Percentiles rank a stretch among this genome's conserved stretches.
These are phyloP conservation scores for Alligator mississippiensis DNA, from an alignment of 2,113 vertebrate species.

Conservation along the genomic window DNA sequence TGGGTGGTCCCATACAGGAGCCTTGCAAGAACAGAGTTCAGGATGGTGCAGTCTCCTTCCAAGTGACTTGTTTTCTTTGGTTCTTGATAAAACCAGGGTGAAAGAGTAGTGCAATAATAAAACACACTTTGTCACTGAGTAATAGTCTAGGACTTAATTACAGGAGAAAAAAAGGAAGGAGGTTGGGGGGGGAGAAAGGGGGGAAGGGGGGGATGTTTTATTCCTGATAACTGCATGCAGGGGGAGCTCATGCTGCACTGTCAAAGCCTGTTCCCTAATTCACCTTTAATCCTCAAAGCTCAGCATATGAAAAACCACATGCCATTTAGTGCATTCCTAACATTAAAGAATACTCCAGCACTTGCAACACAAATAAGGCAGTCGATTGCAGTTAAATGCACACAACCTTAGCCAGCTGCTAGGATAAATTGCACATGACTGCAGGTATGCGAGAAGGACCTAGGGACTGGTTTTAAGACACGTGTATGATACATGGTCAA, in stretches of 20 bases:
- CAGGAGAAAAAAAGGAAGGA: accelerated
- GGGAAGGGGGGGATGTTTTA: too few species aligned
- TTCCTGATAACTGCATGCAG: slow-evolving; percentile 22
- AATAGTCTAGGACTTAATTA: accelerated
- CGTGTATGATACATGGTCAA: accelerated
- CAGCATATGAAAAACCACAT: background rate
- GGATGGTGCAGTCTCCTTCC: accelerated
- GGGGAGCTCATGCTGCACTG: slow-evolving; percentile 50
- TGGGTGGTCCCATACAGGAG: accelerated
- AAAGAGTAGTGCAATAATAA: accelerated
- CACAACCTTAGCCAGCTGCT: background rate
- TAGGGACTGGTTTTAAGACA: accelerated
- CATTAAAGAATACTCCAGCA: background rate
- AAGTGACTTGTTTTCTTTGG: accelerated
- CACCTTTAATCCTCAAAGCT: background rate
- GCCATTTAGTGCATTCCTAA: background rate
- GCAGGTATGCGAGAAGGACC: accelerated
- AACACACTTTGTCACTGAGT: background rate
- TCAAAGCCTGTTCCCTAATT: background rate
- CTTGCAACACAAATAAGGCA: accelerated
- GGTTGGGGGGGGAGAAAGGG: too few species aligned
- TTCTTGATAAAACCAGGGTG: accelerated
- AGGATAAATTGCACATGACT: background rate
- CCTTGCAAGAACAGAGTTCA: background rate
- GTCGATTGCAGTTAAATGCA: accelerated